These are phyloP conservation scores for Campoletis sonorensis DNA, from an alignment of 1,140 invertebrate species.

Conservation along the genomic window DNA sequence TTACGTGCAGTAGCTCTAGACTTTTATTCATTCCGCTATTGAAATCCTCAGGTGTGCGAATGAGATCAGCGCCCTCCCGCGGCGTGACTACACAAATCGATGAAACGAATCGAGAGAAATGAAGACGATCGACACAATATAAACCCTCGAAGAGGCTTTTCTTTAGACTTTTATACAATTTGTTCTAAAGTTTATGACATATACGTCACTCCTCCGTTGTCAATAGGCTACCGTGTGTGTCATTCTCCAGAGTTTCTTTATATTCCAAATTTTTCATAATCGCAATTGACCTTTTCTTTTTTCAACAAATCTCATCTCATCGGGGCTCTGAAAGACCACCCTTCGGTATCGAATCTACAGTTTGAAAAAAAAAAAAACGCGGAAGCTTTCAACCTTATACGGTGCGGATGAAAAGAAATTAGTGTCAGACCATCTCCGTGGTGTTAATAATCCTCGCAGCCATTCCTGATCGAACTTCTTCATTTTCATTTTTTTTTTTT, in stretches of 20 bases:
- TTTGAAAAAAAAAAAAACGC: neutral
- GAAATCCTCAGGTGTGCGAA: neutral
- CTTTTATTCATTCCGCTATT: neutral
- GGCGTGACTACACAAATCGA: constrained; percentile 2
- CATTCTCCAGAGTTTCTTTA: constrained; percentile 28
- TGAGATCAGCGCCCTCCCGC: neutral
- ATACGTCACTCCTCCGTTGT: neutral
- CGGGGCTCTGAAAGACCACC: neutral
- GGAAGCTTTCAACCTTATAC: neutral
- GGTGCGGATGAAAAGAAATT: neutral
- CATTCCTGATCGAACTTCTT: too few species aligned
- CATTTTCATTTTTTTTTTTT: too few species aligned
- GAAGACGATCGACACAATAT: neutral
- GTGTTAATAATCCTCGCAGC: too few species aligned
- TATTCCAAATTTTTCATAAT: neutral
- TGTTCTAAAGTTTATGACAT: neutral
- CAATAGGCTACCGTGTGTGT: constrained; percentile 37
- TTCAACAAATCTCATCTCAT: neutral
- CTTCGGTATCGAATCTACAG: neutral
- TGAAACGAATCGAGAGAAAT: constrained; percentile 14
- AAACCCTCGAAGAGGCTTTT: neutral
- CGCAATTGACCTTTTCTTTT: neutral
- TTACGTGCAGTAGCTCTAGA: constrained; percentile 39
- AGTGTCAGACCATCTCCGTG: neutral
- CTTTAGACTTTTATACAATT: neutral